Conservation (phyloP, 2,113 vertebrate genomes). For the Diglossa brunneiventris region DNA sequence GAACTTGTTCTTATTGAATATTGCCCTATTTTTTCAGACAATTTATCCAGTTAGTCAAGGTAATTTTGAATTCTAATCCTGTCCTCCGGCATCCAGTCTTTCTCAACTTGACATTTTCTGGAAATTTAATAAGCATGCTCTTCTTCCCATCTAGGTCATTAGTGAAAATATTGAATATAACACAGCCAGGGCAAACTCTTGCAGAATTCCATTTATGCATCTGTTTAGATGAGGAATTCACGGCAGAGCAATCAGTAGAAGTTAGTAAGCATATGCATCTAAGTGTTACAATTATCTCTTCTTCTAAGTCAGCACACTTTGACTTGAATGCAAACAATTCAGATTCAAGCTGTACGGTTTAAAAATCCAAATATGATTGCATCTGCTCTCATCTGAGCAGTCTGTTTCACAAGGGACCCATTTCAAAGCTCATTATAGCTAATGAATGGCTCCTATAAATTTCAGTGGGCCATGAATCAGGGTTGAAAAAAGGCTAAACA, state of each 20-base stretch:
- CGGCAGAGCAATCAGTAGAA: not conserved
- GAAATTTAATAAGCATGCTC: not conserved
- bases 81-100: not conserved
- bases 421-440: conserved; percentile 28
- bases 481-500: not conserved
- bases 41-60: not conserved
- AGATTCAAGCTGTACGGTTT: not conserved
- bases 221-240: not conserved
- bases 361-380: conserved; percentile 35
- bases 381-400: conserved; percentile 11
- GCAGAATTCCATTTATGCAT: not conserved
- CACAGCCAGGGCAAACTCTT: not conserved
- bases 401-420: not conserved
- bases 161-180: conserved; percentile 5
- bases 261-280: not conserved
- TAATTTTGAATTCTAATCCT: conserved; percentile 23
- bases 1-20: not conserved
- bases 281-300: not conserved
- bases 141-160: not conserved
- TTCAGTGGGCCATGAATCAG: conserved; percentile 32
- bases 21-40: not conserved
- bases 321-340: not conserved
- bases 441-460: conserved; percentile 45
- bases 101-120: not conserved
- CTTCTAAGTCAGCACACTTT: conserved; percentile 16